Base-by-base conservation (phyloP, 2,888 invertebrate genomes). In the Pseudococcus longispinus region DNA sequence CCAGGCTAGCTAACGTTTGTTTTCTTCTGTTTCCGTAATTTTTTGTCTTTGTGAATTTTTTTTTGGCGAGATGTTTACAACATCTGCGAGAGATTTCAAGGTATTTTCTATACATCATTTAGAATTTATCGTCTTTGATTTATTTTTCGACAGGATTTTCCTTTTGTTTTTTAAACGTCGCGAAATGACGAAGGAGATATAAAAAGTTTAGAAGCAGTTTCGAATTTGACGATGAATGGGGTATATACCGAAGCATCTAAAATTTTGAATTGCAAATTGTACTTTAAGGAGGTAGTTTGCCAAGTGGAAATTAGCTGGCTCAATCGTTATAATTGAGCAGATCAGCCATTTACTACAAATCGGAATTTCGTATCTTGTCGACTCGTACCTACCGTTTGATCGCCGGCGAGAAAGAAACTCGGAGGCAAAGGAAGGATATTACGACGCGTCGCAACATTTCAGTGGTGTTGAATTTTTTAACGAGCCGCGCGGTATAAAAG, bases 391-490 rank as follows among this genome's bases (percentile, higher is more conserved):
- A n/a, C n/a, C 51, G 8, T 18, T 37, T 51, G n/a, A 51, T 51
- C 51, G 51, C 8, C 6, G 18, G 18, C 13, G 44, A 8, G 44
- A 15, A 46, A 46, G 15, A 15, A 15, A 46, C 44, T 46, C 37
- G 9, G n/a, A 11, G 55, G 20, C 8, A 60, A 9, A n/a, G 4
- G 60, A 9, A 60, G 20, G 60, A 46, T 51, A n/a, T n/a, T 65
- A 26, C 26, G 13, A 65, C 65, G 65, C 26, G 65, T 65, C 23
- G 60, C 26, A 26, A 15, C 23, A 65, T 65, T 26, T 65, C 65
- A 65, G 65, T 13, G 65, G 65, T 65, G 65, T 26, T 65, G 65
- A 65, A 65, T 65, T 65, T 65, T 65, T 65, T 26, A 65, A 65
- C 65, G 65, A 65, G 26, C 65, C 65, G 65, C 13, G 65, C 13